Base-by-base conservation (phyloP, 2,113 vertebrate genomes). In the Aplodontia rufa region DNA sequence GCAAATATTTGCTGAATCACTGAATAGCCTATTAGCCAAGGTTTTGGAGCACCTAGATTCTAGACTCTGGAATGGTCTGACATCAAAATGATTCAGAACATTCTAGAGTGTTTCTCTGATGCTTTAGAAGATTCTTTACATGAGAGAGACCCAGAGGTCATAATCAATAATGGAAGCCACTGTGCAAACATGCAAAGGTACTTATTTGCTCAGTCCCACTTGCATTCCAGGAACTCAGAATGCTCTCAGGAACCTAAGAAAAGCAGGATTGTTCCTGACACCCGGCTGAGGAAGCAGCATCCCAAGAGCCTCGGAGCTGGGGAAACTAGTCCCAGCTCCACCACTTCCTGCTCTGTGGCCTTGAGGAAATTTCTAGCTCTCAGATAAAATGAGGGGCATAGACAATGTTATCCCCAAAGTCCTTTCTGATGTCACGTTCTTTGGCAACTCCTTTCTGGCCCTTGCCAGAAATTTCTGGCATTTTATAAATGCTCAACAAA, bases 401-500 rank as follows among this genome's bases (percentile, higher is more conserved):
- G 17, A 69, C 35, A 91, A 28, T 13, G 14, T 64, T 82, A 64
- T 49, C 45, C 35, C 45, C 19, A 71, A 92, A 79, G 82, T 84
- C 45, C n/a, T 87, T 82, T 81, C 51, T 72, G 53, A 32, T 89
- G 35, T 37, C 76, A 88, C 62, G 45, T 84, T 79, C 90, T 92
- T 42, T 83, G 68, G 64, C 40, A 94, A 69, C 19, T 42, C 30
- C 8, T 84, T 92, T 90, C 20, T 75, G 47, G 64, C 24, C 93
- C 64, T 45, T 84, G 30, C 88, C 55, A 92, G 64, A 84, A 68
- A 75, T 87, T 60, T 88, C 78, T 92, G 88, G 71, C 47, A 49
- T 68, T 66, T 62, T 53, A 90, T n/a, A 45, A 74, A 91, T 20
- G 4, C 53, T 94, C 42, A 94, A 91, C 86, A 94, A 78, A 74